Evolutionary conservation across 2,113 vertebrate species (phyloP), one percentile per base, ranked within the genome.

Genomic region (Rhynchopsitta pachyrhyncha): DNA sequence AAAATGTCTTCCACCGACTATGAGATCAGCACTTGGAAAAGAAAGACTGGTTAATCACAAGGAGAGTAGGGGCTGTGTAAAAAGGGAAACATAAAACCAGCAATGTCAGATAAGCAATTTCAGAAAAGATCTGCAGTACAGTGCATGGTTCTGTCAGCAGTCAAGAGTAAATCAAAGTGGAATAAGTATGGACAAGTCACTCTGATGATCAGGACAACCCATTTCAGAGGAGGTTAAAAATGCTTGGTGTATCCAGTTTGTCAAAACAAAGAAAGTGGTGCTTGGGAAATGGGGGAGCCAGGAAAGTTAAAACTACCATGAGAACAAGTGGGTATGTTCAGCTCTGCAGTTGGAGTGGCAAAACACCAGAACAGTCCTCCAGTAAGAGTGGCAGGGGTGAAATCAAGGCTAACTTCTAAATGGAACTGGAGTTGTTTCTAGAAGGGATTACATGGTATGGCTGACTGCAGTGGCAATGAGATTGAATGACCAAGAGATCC

Each of bases 11-110:
- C 60, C 73, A 71, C 23, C 49, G 57, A 10, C 55, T 84, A 6
- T 60, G 64, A 86, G 42, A 91, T 91, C 60, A 89, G 29, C 44
- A 35, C 63, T 84, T 91, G 77, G 50, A 50, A 88, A 81, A 82
- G n/a, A 74, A 19, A 49, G 28, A 35, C 41, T 62, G 60, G 42
- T 76, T 90, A 80, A 86, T 88, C 57, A 50, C 63, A 46, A 63
- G 73, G 46, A 42, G 82, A 59, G 67, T 39, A 70, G 60, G 68
- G 88, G 42, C 42, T 41, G 1, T 67, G 71, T 77, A 35, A 94
- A 88, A 82, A 67, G 28, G 11, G 69, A 77, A 39, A 50, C 12
- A 3, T 64, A 85, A 82, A 90, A 28, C 23, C 29, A 79, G 24
- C n/a, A 57, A 22, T 77, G 41, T 70, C 79, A 86, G 27, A 16